Evolutionary conservation across 2,888 invertebrate genomes (phyloP), one percentile per base, ranked within the genome.

Genomic region (Cheilosia soror): DNA sequence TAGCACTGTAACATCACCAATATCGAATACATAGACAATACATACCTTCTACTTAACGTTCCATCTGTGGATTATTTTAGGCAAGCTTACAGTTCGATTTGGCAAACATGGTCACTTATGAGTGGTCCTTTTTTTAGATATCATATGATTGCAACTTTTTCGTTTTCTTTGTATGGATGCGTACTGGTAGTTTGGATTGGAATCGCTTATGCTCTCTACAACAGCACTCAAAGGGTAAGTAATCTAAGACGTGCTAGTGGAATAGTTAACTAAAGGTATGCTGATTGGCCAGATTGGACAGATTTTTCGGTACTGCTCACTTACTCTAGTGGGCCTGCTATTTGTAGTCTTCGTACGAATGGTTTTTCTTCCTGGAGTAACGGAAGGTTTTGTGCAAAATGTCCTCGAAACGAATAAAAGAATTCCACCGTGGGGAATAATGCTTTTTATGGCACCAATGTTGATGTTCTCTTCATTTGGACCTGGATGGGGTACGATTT

Each of bases 241-340:
- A 2, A 20, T 4, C 0, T 7, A 5, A 0, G 0, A 5, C 29
- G 4, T 6, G 5, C 9, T 0, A 44, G 1, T 11, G 3, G 4
- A 7, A 15, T 2, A 33, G n/a, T 5, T 13, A 7, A 15, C 13
- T 33, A 9, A 62, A 5, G 7, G 6, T 33, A 11, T 13, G 5
- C 5, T n/a, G 9, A 31, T 9, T 47, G 58, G 25, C 7, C 27
- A 92, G 91, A 90, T 91, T 78, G 91, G 92, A 1, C 87, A 81
- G 72, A 51, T 91, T 0, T 47, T 90, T 2, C 89, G 91, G 0
- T 89, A 88, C 27, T 71, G 88, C 47, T 87, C 90, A 0, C 47
- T 88, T 9, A 47, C 73, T 0, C 76, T 89, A 0, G 4, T 90
- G 7, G 72, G 4, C 0, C 53, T 91, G 0, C 27, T 87, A 25